Evolutionary conservation across 2,113 vertebrate genomes (phyloP).

Genomic region (Tapirus terrestris): DNA sequence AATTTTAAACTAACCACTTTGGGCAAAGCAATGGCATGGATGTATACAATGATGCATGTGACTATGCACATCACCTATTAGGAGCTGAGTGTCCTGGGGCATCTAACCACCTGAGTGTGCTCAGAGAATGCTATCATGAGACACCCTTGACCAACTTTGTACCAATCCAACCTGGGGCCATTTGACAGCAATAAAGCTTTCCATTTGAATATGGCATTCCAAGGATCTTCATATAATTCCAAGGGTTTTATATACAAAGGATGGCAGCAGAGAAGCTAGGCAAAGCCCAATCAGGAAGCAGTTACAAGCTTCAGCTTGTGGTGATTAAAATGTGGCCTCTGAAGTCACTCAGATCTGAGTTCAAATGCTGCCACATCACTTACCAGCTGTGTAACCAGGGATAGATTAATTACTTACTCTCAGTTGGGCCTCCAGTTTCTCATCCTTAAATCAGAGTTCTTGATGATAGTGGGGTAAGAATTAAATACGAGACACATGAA

Average conservation of each 20-base stretch:
- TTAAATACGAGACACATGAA: neutral
- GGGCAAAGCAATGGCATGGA: neutral
- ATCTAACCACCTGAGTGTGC: neutral
- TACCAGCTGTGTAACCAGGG: neutral
- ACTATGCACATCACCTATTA: neutral
- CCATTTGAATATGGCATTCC: neutral
- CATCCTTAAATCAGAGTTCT: neutral
- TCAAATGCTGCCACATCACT: neutral
- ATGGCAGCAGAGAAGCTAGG: neutral
- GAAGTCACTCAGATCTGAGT: neutral
- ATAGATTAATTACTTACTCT: neutral
- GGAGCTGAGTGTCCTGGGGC: neutral
- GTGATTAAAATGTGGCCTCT: neutral
- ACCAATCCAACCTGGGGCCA: neutral
- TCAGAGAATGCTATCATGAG: neutral
- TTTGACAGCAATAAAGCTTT: neutral
- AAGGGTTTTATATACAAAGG: neutral
- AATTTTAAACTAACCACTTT: constrained; percentile 18
- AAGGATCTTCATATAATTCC: neutral
- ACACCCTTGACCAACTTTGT: neutral
- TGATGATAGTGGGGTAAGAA: neutral
- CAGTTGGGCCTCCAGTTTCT: neutral
- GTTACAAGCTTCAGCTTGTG: neutral
- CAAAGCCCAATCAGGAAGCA: neutral
- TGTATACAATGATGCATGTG: neutral